phyloP scores from a whole-genome alignment of 2,797 vertebrate genomes.

The Eidolon dupreanum region DNA sequence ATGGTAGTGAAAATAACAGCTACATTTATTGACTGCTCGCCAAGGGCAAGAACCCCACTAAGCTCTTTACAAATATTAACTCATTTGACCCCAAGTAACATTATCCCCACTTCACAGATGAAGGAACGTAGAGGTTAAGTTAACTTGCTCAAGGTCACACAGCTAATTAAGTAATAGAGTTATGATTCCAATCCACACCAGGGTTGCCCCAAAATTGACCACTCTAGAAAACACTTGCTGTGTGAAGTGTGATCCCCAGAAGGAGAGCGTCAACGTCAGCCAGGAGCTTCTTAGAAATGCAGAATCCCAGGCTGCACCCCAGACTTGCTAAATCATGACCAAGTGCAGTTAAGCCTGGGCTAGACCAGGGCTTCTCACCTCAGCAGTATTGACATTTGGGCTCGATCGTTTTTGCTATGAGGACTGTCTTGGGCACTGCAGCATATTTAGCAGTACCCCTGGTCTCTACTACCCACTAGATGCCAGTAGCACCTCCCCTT shows the following conservation, averaged over 20 bases:
- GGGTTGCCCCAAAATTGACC: neutral
- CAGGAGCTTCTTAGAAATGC: neutral
- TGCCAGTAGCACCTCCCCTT: neutral
- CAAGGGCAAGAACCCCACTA: too few relatives aligned
- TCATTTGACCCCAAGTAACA: neutral
- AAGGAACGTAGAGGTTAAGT: neutral
- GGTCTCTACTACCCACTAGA: neutral
- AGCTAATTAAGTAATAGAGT: neutral
- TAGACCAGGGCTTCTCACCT: neutral
- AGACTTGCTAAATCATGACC: neutral
- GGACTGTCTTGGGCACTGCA: fast-evolving
- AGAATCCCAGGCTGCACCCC: neutral
- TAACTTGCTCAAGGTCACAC: neutral
- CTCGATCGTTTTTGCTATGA: too few relatives aligned
- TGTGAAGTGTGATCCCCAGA: neutral
- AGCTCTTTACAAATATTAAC: neutral
- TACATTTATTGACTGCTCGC: fast-evolving
- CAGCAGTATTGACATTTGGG: fast-evolving
- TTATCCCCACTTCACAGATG: neutral
- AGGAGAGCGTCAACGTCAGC: fast-evolving
- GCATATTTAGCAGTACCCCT: neutral
- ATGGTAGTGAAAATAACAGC: neutral
- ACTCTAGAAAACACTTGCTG: neutral
- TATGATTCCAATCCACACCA: neutral
- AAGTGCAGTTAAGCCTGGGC: fast-evolving